Evolutionary conservation across 2,888 invertebrate genomes (phyloP), one percentile per base, ranked within the genome.

Genomic region (Aspidiotus destructor): DNA sequence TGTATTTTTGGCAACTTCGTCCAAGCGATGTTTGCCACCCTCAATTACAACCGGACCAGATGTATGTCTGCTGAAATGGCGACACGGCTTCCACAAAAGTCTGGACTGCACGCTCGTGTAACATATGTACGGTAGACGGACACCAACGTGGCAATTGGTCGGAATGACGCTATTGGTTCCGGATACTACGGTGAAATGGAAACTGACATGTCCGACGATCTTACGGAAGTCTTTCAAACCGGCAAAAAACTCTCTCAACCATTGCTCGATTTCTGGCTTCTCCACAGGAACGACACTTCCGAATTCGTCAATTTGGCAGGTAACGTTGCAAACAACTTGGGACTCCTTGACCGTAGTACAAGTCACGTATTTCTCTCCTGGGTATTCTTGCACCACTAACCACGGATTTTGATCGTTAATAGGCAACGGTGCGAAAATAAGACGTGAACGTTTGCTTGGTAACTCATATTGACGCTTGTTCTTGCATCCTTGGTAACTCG

Each of bases 291-390:
- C 82, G 60, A 89, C 77, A 42, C 86, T 87, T 79, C 72, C 72
- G 2, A 71, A 72, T n/a, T 68, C 58, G 7, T 69, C 70, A 5
- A 71, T 62, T 82, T 85, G 82, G 74, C 90, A 91, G 3, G 87
- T 87, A 28, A 91, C 88, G 75, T 90, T 91, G 67, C 89, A 88
- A 53, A 89, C 85, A 2, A 90, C 85, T 61, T 83, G 82, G 1
- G 89, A 88, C 70, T 87, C 86, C 75, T 88, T 88, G 57, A 91
- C 80, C 0, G 90, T 90, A 1, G 90, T 90, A 74, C 91, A 91
- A 17, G 91, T 90, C 65, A 90, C 81, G 74, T 85, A 86, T 73
- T 86, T 88, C 73, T 87, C 86, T 15, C 87, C 88, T 68, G 85
- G 85, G 7, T 87, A 82, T 75, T 90, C 88, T 68, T 86, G 84